A percentile compares a stretch with the other conserved stretches of the same genome.
These are phyloP conservation scores for Hippocampus mohnikei DNA, from an alignment of 2,113 vertebrate species.

Conservation along the genomic window DNA sequence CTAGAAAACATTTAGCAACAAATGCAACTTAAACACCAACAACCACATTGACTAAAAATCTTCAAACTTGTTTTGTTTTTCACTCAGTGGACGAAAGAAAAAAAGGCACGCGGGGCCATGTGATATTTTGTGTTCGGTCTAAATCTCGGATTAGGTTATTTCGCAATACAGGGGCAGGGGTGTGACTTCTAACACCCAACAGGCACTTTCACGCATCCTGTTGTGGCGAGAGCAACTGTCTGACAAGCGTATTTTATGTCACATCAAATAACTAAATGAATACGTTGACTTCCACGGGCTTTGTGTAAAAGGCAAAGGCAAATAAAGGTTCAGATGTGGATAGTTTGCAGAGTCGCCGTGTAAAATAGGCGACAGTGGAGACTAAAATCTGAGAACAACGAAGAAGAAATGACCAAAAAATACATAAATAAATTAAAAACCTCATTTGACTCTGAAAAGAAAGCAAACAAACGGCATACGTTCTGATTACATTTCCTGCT, in stretches of 20 bases:
- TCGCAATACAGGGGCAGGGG: neutral
- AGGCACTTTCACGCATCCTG: neutral
- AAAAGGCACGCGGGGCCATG: no score
- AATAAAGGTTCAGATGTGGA: neutral
- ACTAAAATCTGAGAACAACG: constrained; percentile 3
- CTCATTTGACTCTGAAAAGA: constrained; percentile 10
- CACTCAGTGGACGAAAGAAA: no score
- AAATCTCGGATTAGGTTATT: neutral
- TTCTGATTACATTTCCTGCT: constrained; percentile 50
- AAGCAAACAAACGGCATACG: constrained; percentile 56
- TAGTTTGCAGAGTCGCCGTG: neutral
- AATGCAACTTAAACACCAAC: no score
- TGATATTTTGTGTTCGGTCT: no score
- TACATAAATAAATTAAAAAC: neutral
- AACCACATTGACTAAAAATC: no score
- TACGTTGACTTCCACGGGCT: no score
- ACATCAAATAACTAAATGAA: no score
- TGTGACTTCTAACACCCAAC: neutral
- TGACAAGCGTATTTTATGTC: neutral
- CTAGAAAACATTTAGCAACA: no score
- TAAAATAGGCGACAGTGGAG: constrained; percentile 2
- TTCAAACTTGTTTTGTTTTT: no score
- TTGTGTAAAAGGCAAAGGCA: neutral
- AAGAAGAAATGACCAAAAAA: constrained; percentile 12
- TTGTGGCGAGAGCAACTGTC: neutral